phyloP scores from a whole-genome alignment of 2,113 vertebrate genomes.

The Pygoscelis antarcticus region DNA sequence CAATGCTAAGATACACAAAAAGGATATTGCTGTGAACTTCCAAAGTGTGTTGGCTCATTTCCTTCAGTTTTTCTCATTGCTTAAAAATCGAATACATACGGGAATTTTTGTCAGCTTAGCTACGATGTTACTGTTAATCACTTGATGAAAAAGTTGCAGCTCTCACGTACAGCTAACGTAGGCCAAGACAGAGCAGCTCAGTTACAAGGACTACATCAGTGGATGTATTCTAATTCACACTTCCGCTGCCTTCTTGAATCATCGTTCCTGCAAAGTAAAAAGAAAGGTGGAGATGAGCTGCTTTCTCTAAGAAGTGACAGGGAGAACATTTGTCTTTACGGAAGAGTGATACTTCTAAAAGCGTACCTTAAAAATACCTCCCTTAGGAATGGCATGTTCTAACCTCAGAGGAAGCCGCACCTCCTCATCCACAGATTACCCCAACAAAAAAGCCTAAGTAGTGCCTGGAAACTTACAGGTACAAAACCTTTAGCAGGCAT shows the following conservation, averaged over 20 bases:
- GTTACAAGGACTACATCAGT: not conserved
- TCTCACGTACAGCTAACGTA: not conserved
- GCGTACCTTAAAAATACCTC: not conserved
- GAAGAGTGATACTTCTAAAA: not conserved
- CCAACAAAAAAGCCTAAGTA: not conserved
- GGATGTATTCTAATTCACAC: not conserved
- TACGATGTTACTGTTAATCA: not conserved
- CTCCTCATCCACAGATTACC: not conserved
- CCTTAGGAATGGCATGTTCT: not conserved
- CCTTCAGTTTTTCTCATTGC: not conserved
- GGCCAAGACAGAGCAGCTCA: not conserved
- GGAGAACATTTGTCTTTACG: not conserved
- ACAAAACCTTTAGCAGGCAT: not conserved
- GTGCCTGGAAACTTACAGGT: not conserved
- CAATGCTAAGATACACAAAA: fast-evolving
- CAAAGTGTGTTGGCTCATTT: not conserved
- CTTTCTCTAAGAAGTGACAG: not conserved
- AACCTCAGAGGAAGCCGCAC: not conserved
- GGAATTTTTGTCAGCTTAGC: not conserved
- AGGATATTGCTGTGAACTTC: not conserved
- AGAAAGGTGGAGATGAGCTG: not conserved
- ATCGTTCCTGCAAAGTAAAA: not conserved
- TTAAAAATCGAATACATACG: not conserved
- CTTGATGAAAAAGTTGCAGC: not conserved
- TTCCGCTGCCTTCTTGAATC: not conserved